These are phyloP conservation scores for Falco berigora DNA, from an alignment of 2,797 vertebrate species.

Conservation along the genomic window DNA sequence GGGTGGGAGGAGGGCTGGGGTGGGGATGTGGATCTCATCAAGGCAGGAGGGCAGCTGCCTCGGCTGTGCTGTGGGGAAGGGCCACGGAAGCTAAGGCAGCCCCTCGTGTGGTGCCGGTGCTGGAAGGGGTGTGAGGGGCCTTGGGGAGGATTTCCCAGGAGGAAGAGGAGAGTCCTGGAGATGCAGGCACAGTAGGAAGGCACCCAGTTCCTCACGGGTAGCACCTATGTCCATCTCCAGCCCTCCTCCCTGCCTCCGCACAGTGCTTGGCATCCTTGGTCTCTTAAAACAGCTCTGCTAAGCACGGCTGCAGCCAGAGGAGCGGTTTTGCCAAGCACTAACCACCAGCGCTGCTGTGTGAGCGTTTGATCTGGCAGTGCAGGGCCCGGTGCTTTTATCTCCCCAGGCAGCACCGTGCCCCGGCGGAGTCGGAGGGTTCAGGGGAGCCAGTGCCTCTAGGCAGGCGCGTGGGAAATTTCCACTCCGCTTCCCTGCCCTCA, in stretches of 20 bases:
- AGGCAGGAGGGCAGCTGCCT: background rate
- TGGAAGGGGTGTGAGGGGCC: background rate
- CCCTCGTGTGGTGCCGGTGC: accelerated
- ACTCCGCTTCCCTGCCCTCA: background rate
- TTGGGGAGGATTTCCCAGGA: background rate
- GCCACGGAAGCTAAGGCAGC: background rate
- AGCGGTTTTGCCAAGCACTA: accelerated
- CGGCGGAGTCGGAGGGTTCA: background rate
- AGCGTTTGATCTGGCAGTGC: accelerated
- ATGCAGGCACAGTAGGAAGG: background rate
- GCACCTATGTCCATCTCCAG: background rate
- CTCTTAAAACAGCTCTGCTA: background rate
- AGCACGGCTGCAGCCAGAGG: accelerated
- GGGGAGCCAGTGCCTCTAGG: accelerated
- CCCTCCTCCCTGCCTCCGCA: accelerated
- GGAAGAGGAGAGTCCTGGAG: background rate
- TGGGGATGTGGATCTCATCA: background rate
- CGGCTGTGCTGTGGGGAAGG: background rate
- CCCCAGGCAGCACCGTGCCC: background rate
- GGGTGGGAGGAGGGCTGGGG: background rate
- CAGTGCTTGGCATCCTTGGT: background rate
- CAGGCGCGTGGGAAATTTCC: accelerated
- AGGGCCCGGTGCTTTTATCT: background rate
- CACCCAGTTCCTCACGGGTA: background rate
- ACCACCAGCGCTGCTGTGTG: accelerated